These are phyloP conservation scores for Alviniconcha strummeri DNA, from an alignment of 2,888 invertebrate genomes.

Conservation along the genomic window DNA sequence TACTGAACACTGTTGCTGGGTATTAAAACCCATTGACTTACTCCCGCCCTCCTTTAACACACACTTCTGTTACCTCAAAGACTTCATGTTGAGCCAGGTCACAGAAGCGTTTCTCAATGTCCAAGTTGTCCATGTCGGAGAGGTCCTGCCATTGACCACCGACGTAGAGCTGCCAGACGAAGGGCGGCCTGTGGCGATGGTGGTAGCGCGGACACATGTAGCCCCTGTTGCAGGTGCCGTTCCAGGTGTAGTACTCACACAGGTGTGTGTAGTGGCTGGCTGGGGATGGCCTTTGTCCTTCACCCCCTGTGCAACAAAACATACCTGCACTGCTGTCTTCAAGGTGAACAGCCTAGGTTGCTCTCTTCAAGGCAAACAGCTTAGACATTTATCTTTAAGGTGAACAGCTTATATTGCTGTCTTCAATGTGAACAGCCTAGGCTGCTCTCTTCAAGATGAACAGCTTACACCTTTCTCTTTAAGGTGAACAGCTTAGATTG, in stretches of 20 bases:
- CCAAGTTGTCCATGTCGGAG: slow-evolving; percentile 4
- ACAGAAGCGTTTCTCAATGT: slow-evolving; percentile 14
- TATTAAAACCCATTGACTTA: no score
- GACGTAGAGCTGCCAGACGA: slow-evolving; percentile 12
- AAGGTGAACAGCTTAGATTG: no score
- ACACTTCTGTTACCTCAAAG: slow-evolving; percentile 5
- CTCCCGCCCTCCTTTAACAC: no score
- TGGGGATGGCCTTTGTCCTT: background rate
- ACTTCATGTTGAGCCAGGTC: background rate
- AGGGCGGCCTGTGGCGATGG: background rate
- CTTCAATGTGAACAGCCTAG: no score
- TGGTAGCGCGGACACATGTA: slow-evolving; percentile 17
- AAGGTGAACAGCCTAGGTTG: no score
- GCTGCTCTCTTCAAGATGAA: no score
- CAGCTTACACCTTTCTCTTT: no score
- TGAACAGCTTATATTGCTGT: no score
- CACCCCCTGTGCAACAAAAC: background rate
- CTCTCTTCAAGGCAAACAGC: no score
- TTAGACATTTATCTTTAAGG: no score
- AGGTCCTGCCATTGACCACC: slow-evolving; percentile 14
- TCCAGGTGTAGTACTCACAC: slow-evolving; percentile 20
- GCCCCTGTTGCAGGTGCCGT: background rate
- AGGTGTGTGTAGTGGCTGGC: slow-evolving; percentile 26
- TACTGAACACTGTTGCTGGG: no score
- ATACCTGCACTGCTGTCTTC: no score